Base-by-base conservation (phyloP, 1,140 invertebrate genomes). In the Physella acuta region DNA sequence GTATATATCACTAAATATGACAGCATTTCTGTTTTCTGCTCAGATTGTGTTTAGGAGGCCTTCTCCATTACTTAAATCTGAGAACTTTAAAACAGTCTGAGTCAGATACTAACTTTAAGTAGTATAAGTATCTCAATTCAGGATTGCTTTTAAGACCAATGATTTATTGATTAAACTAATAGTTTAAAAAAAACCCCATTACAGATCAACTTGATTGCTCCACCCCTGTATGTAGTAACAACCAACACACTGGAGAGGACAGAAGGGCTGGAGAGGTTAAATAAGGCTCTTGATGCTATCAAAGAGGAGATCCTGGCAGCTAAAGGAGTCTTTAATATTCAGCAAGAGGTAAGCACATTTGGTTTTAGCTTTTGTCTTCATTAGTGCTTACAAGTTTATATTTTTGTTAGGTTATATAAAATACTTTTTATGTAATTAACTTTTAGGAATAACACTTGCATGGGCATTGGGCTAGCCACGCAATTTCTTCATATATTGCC, bases 161-260 rank as follows among this genome's bases (percentile, higher is more conserved):
- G n/a, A n/a, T n/a, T n/a, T n/a, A n/a, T n/a, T n/a, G n/a, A 11
- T 14, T 49, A n/a, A 49, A 49, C 11, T n/a, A 49, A 56, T 56
- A 14, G 53, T 11, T 56, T 11, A 56, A 56, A 11, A 34, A n/a
- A n/a, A n/a, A n/a, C n/a, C n/a, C n/a, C n/a, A n/a, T 75, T 78
- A 78, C 75, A 89, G 87, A 99, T 99, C 77, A 99, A 99, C 87
- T 87, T 99, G 60, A 99, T 99, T 83, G 97, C 98, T 44, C 97
- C 98, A 53, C 98, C 98, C 51, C 87, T 97, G 73, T 99, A 98
- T 88, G 95, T 99, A 60, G 96, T 99, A 89, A 99, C 97, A 16
- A 98, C 97, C 52, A 94, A 95, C 36, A 99, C 97, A 3, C 92
- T 98, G 49, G 97, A 99, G 83, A 93, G 96, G 83, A 88, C 91